A percentile compares a stretch with the other conserved stretches of the same genome.
These are phyloP conservation scores for Crax fasciolata DNA, from an alignment of 2,797 vertebrate genomes.

Conservation along the genomic window DNA sequence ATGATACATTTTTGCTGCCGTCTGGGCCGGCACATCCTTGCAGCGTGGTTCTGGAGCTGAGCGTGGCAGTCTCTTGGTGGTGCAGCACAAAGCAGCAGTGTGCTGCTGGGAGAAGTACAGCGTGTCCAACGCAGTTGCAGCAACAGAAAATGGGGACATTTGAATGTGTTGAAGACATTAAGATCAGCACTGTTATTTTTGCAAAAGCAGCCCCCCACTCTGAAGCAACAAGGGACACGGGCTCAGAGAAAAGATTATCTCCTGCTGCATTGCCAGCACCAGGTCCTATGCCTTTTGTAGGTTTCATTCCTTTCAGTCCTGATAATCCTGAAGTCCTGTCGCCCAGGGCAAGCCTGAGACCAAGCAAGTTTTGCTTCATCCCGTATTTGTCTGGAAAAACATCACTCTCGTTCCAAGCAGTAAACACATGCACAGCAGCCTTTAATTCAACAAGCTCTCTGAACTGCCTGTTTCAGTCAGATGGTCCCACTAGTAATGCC, in stretches of 20 bases:
- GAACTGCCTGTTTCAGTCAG: slow-evolving; percentile 52
- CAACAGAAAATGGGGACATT: neutral
- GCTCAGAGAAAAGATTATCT: neutral
- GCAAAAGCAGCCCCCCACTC: neutral
- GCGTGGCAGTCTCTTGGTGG: neutral
- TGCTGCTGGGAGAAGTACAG: neutral
- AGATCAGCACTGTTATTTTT: neutral
- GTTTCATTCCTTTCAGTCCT: neutral
- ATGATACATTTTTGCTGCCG: fast-evolving
- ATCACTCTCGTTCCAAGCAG: neutral
- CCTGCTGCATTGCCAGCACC: neutral
- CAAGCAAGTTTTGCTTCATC: neutral
- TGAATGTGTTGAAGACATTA: neutral
- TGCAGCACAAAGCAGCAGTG: fast-evolving
- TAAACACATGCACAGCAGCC: neutral
- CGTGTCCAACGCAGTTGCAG: fast-evolving
- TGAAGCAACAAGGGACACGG: neutral
- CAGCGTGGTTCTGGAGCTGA: neutral
- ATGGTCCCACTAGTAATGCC: slow-evolving; percentile 61
- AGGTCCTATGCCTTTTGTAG: neutral
- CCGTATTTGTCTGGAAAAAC: slow-evolving; percentile 1
- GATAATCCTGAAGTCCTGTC: neutral
- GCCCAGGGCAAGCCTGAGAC: neutral
- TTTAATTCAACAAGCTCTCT: neutral
- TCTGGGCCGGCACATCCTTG: neutral